phyloP scores from a whole-genome alignment of 2,888 invertebrate genomes.

The Chironomus tentans region DNA sequence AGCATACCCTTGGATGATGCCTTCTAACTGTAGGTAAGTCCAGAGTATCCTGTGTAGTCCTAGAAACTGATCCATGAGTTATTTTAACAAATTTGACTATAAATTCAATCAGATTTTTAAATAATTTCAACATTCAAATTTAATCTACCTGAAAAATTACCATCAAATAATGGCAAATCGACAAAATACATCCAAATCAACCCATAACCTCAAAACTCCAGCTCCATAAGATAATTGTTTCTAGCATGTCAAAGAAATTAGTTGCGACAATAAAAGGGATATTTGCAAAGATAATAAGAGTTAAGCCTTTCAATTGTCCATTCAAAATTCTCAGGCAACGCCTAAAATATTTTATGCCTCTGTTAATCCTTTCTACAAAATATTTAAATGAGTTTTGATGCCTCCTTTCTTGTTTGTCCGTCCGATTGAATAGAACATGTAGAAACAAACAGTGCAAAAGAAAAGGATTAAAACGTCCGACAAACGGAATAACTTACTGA shows the following conservation, averaged over 20 bases:
- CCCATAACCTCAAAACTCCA: no score
- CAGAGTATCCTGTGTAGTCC: no score
- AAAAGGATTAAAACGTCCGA: slow-evolving; percentile 12
- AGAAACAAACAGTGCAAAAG: neutral
- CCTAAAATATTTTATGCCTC: slow-evolving; percentile 8
- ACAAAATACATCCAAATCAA: no score
- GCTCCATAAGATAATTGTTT: neutral
- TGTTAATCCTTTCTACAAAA: slow-evolving; percentile 18
- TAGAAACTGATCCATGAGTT: no score
- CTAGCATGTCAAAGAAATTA: slow-evolving; percentile 4
- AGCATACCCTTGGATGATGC: no score
- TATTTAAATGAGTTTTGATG: slow-evolving; percentile 6
- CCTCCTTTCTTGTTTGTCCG: neutral
- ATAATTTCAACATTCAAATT: no score
- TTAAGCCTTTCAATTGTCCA: slow-evolving; percentile 20
- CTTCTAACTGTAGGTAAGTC: no score
- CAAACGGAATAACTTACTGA: slow-evolving; percentile 17
- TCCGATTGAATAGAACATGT: neutral
- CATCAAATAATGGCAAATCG: no score
- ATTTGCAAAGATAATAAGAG: neutral
- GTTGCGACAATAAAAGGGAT: slow-evolving; percentile 17
- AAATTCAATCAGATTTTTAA: no score
- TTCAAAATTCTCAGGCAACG: neutral
- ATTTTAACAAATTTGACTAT: no score
- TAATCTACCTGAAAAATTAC: no score